These are phyloP conservation scores for Crypturellus undulatus DNA, from an alignment of 2,113 vertebrate species.

Conservation along the genomic window DNA sequence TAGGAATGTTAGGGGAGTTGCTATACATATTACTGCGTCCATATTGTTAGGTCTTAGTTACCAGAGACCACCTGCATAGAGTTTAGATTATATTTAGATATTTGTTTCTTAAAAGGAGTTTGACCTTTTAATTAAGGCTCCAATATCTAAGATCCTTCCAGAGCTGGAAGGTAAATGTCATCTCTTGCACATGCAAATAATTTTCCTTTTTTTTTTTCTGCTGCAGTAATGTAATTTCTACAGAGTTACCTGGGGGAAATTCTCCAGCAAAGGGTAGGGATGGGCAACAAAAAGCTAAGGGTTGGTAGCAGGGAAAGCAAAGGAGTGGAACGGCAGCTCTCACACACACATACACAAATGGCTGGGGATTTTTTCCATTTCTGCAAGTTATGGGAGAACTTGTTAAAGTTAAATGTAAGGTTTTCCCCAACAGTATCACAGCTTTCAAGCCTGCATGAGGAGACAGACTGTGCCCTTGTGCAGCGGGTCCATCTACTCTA, in stretches of 20 bases:
- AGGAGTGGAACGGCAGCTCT: not conserved
- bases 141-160: not conserved
- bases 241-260: not conserved
- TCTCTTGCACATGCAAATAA: not conserved
- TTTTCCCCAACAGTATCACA: not conserved
- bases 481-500: not conserved
- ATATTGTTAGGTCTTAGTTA: not conserved
- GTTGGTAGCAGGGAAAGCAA: not conserved
- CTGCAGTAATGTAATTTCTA: not conserved
- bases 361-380: not conserved
- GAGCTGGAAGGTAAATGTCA: not conserved
- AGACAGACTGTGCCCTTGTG: not conserved
- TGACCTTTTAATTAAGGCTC: constrained; percentile 26
- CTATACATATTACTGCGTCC: not conserved
- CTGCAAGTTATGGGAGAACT: not conserved
- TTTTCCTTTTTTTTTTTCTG: not conserved
- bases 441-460: not conserved
- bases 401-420: not conserved
- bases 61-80: not conserved
- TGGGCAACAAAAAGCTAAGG: not conserved
- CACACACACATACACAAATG: not conserved
- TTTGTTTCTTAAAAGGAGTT: not conserved
- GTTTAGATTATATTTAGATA: not conserved
- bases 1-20: not conserved
- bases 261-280: not conserved